Conservation (phyloP, 2,888 invertebrate genomes). For the Tenthredo distinguenda region DNA sequence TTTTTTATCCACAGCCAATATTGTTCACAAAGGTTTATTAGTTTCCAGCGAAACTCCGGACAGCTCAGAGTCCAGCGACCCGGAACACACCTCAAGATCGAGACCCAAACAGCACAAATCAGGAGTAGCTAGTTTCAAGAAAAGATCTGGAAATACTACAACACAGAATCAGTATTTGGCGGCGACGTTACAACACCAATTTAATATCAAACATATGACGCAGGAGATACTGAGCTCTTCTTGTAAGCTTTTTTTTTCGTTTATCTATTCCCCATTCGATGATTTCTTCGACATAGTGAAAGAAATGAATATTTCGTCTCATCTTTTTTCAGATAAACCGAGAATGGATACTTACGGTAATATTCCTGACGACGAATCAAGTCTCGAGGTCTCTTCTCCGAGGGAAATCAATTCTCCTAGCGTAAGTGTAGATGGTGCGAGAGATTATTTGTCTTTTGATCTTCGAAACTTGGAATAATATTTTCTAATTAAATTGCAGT, state of each 20-base stretch:
- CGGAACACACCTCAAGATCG: constrained; percentile 70
- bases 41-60: constrained; percentile 76
- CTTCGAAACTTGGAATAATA: constrained; percentile 43
- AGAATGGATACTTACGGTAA: constrained; percentile 76
- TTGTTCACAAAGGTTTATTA: constrained; percentile 55
- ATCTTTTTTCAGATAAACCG: constrained; percentile 74
- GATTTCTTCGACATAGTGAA: not conserved
- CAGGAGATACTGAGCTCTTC: constrained; percentile 78
- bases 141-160: constrained; percentile 74
- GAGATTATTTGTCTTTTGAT: constrained; percentile 34
- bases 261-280: constrained; percentile 15
- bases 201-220: constrained; percentile 74
- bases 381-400: constrained; percentile 84
- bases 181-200: constrained; percentile 73
- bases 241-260: constrained; percentile 72
- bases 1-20: not conserved
- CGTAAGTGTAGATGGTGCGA: constrained; percentile 73
- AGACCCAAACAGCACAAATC: constrained; percentile 71
- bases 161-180: constrained; percentile 71
- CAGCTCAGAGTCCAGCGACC: constrained; percentile 75
- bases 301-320: constrained; percentile 31
- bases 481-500: constrained; percentile 68
- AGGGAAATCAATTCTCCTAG: constrained; percentile 84
- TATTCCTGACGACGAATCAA: constrained; percentile 84
- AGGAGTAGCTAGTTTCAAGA: constrained; percentile 69